Evolutionary conservation across 1,140 invertebrate genomes (phyloP).

Genomic region (Tribolium castaneum): DNA sequence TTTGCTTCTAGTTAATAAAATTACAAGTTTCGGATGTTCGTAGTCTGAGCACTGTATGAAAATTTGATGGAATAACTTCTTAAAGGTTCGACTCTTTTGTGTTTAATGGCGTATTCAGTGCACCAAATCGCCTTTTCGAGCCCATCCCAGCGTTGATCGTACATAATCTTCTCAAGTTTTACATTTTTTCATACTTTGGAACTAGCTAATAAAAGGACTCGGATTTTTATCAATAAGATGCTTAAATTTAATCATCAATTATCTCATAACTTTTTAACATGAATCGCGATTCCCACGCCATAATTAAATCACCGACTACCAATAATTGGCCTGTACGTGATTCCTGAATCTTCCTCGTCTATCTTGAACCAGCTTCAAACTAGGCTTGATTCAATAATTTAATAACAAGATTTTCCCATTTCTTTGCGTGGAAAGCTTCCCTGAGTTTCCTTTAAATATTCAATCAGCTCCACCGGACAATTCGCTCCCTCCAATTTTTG

Average conservation of each 20-base stretch:
- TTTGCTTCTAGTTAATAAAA: not conserved
- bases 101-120: constrained; percentile 68
- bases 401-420: not conserved
- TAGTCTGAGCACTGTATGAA: not conserved
- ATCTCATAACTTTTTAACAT: constrained; percentile 10
- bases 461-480: not conserved
- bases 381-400: not conserved
- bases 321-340: not conserved
- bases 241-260: not conserved
- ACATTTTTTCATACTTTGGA: constrained; percentile 36
- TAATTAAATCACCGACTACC: not conserved
- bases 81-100: constrained; percentile 65
- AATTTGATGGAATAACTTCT: constrained; percentile 47
- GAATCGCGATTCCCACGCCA: not conserved
- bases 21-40: not conserved
- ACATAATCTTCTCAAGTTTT: constrained; percentile 36
- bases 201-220: not conserved
- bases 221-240: constrained; percentile 44
- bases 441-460: not conserved
- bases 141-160: constrained; percentile 62
- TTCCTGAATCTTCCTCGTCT: not conserved
- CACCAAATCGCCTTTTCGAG: constrained; percentile 67
- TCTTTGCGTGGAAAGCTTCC: not conserved
- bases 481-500: no score
- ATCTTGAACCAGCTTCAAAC: not conserved